Base-by-base conservation (phyloP, 2,113 vertebrate species). In the Pedionomus torquatus region DNA sequence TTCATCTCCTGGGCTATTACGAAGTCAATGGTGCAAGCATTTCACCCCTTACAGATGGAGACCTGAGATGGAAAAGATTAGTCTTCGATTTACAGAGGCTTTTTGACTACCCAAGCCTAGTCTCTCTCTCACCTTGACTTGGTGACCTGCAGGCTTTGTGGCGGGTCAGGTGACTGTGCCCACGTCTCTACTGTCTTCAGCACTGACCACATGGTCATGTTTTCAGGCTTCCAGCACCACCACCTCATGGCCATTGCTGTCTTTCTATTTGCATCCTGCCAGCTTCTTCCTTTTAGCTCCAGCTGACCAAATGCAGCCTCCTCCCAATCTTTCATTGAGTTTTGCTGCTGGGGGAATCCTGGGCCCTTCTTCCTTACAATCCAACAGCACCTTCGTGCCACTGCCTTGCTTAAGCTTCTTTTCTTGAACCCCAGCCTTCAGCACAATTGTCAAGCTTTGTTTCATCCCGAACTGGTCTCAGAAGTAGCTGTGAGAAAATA, bases 221-320 rank as follows among this genome's bases (percentile, higher is more conserved):
- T 35, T 21, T 37, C 31, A 26, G 13, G 23, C 10, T 51, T 43
- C 31, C 37, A 65, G 24, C 44, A 52, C 4, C 35, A 52, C 13
- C 30, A 33, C 9, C 6, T 35, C 3, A 37, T 1, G 6, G n/a
- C 3, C 7, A 4, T 17, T 25, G 49, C 17, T n/a, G 10, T 12
- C 51, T 74, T 35, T 19, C 10, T 31, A 48, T 55, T 84, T 49
- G 26, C 17, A 44, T 52, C 37, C 31, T 30, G 11, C 11, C 35
- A 39, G 2, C 28, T 54, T 46, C 63, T 64, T 11, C 9, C 4
- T 66, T 81, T 15, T 57, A 85, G 33, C 26, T 20, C 46, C 46
- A 46, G 46, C 54, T 48, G 49, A 35, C 20, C 87, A 55, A 10
- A 33, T 3, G 11, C 58, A 85, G 39, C n/a, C 31, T 65, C 49